phyloP scores from a whole-genome alignment of 2,888 invertebrate genomes.

The Melanotus villosus region DNA sequence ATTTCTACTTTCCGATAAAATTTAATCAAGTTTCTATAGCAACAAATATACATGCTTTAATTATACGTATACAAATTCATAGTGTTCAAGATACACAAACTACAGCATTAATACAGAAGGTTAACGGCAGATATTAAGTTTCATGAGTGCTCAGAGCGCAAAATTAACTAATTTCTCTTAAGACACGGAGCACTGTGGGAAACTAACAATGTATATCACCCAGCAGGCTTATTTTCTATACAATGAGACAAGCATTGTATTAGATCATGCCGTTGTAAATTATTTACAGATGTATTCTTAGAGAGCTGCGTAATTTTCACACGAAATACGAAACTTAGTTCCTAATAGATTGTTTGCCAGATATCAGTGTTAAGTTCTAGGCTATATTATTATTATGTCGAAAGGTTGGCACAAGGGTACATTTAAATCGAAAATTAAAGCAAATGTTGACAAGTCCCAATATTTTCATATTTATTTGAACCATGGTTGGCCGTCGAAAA shows the following conservation, averaged over 20 bases:
- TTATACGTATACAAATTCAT: conserved; percentile 45
- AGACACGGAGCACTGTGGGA: conserved; percentile 58
- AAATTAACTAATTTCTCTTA: conserved; percentile 62
- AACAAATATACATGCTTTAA: conserved; percentile 36
- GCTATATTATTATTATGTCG: too few species aligned
- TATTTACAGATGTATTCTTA: conserved; percentile 38
- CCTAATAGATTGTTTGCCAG: not conserved
- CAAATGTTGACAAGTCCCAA: too few species aligned
- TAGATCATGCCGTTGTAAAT: conserved; percentile 38
- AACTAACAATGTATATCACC: conserved; percentile 59
- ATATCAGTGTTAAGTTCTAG: not conserved
- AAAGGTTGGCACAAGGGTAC: too few species aligned
- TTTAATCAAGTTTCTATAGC: conserved; percentile 27
- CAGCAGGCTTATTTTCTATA: conserved; percentile 57
- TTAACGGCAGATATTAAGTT: conserved; percentile 60
- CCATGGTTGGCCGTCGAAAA: too few species aligned
- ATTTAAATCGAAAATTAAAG: too few species aligned
- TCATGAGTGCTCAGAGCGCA: conserved; percentile 57
- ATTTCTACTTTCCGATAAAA: conserved; percentile 2
- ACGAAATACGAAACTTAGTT: conserved; percentile 22
- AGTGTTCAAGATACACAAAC: conserved; percentile 44
- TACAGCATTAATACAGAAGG: conserved; percentile 50
- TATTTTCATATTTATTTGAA: too few species aligned
- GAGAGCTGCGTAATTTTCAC: conserved; percentile 29
- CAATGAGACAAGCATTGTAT: conserved; percentile 54